phyloP scores from a whole-genome alignment of 2,797 vertebrate species.

The Crenuchus spilurus region DNA sequence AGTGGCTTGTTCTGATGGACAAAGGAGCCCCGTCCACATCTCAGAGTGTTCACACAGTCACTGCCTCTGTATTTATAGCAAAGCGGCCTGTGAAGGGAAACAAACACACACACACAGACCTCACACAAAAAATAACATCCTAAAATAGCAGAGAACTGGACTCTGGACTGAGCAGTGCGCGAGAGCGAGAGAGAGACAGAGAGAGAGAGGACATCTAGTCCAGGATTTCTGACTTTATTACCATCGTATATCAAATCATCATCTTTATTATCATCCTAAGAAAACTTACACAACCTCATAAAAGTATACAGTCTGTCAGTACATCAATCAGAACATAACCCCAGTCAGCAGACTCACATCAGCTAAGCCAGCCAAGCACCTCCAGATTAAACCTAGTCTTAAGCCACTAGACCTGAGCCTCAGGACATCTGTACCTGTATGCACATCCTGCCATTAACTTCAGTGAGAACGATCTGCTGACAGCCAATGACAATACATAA shows the following conservation, averaged over 20 bases:
- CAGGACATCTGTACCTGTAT: too few species aligned
- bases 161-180: background rate
- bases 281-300: background rate
- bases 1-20: too few species aligned
- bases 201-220: background rate
- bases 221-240: background rate
- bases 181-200: too few species aligned
- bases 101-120: conserved; percentile 34
- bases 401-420: too few species aligned
- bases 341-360: background rate
- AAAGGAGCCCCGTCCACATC: too few species aligned
- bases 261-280: background rate
- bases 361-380: too few species aligned
- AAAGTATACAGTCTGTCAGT: background rate
- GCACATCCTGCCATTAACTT: too few species aligned
- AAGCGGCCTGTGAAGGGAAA: conserved; percentile 20
- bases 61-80: background rate
- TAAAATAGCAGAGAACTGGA: conserved; percentile 49
- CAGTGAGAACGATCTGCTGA: too few species aligned
- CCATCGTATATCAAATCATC: background rate
- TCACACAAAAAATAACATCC: conserved; percentile 42
- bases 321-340: background rate
- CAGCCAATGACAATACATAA: too few species aligned
- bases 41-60: background rate
- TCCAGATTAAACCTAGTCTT: too few species aligned